Percentiles rank a stretch among this genome's conserved stretches.
These are phyloP conservation scores for Poeciliopsis presidionis DNA, from an alignment of 2,797 vertebrate genomes.

Conservation along the genomic window DNA sequence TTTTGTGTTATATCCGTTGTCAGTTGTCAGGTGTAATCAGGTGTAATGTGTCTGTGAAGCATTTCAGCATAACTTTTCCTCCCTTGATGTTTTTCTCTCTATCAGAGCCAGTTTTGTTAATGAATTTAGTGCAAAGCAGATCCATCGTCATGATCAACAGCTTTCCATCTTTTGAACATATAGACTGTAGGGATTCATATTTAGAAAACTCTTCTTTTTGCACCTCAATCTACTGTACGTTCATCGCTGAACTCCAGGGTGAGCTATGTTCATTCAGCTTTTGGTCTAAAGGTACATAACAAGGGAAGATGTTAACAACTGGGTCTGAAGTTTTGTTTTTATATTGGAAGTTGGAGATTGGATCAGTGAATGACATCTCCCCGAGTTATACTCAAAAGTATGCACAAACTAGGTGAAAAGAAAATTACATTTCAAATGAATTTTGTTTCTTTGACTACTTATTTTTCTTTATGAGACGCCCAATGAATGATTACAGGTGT, in stretches of 20 bases:
- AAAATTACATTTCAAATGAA: neutral
- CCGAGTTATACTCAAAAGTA: neutral
- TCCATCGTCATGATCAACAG: neutral
- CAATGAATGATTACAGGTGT: neutral
- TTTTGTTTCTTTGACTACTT: neutral
- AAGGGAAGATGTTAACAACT: neutral
- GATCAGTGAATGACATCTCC: neutral
- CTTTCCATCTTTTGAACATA: neutral
- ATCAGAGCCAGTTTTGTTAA: neutral
- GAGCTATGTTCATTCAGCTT: neutral
- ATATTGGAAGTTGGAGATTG: neutral
- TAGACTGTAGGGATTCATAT: neutral
- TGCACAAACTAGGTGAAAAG: neutral
- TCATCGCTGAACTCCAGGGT: neutral
- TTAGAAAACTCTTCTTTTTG: neutral
- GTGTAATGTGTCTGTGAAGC: neutral
- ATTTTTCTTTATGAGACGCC: neutral
- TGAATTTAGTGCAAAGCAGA: neutral
- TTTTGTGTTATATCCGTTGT: neutral
- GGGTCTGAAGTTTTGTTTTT: neutral
- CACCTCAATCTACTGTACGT: neutral
- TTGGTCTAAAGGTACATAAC: neutral
- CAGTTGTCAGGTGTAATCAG: neutral
- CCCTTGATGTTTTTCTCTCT: neutral
- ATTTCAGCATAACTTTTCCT: neutral